Evolutionary conservation across 2,797 vertebrate species (phyloP).

Genomic region (Morus bassanus): DNA sequence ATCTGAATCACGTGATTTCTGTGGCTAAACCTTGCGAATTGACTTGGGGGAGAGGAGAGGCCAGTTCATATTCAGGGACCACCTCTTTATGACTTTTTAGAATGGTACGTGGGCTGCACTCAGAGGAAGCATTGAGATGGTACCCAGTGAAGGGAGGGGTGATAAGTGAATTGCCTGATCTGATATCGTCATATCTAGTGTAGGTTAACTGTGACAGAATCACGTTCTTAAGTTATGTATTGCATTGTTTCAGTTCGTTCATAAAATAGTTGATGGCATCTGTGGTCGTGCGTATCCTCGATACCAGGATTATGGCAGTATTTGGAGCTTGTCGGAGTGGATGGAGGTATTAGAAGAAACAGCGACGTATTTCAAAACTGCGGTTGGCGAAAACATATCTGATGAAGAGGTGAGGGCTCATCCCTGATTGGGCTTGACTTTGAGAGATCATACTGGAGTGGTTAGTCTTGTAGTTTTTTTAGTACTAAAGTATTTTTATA

Average conservation of each 20-base stretch:
- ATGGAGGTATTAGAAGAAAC: constrained; percentile 77
- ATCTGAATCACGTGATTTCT: neutral
- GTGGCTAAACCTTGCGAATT: too few relatives aligned
- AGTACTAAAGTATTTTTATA: neutral
- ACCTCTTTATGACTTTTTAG: fast-evolving
- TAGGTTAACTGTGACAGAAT: neutral
- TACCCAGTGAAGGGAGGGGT: neutral
- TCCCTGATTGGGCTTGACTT: neutral
- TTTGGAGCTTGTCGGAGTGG: constrained; percentile 87
- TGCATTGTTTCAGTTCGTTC: constrained; percentile 79
- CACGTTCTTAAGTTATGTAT: neutral
- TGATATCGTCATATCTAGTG: too few relatives aligned
- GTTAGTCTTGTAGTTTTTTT: neutral
- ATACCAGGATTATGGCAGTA: constrained; percentile 77
- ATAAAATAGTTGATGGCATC: constrained; percentile 88
- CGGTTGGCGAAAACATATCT: constrained; percentile 77
- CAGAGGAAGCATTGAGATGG: fast-evolving
- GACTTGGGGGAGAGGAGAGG: neutral
- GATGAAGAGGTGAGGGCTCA: constrained; percentile 82
- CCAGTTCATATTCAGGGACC: fast-evolving
- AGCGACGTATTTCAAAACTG: constrained; percentile 71
- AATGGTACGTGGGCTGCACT: fast-evolving
- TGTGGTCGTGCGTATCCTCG: constrained; percentile 83
- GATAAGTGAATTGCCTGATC: too few relatives aligned
- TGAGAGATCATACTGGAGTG: neutral